Evolutionary conservation across 2,888 invertebrate species (phyloP).

Genomic region (Chesias legatella): DNA sequence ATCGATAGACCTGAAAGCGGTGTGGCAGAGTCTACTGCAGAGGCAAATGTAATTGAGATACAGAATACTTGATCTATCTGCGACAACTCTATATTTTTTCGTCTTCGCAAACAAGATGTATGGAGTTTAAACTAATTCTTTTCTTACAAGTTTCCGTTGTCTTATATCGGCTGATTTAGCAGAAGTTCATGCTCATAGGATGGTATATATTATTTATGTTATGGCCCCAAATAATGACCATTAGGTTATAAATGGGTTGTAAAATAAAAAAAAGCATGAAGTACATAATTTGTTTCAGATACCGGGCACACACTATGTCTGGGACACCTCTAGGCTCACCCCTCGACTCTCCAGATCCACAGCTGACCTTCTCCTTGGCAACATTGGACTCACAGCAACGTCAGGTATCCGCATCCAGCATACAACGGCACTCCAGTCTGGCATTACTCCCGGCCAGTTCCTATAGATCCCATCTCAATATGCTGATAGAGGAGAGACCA

Average conservation of each 20-base stretch:
- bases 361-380: conserved; percentile 82
- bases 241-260: too few relatives aligned
- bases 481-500: conserved; percentile 70
- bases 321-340: conserved; percentile 91
- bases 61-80: background rate
- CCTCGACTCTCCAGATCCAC: conserved; percentile 89
- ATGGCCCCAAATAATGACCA: too few relatives aligned
- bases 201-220: too few relatives aligned
- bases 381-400: conserved; percentile 82
- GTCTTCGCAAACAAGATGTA: too few relatives aligned
- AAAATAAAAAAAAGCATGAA: too few relatives aligned
- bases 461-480: conserved; percentile 72
- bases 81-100: too few relatives aligned
- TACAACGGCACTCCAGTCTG: conserved; percentile 70
- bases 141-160: too few relatives aligned
- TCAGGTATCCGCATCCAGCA: conserved; percentile 82
- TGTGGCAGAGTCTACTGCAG: conserved; percentile 93
- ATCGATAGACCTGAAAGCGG: conserved; percentile 91
- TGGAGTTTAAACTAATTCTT: too few relatives aligned
- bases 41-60: conserved; percentile 87
- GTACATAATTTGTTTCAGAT: conserved; percentile 81
- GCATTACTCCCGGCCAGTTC: conserved; percentile 73
- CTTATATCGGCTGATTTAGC: too few relatives aligned
- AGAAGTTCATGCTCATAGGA: too few relatives aligned
- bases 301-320: conserved; percentile 89